Evolutionary conservation across 2,113 vertebrate genomes (phyloP), one percentile per base, ranked within the genome.

Genomic region (Anthoscopus minutus): DNA sequence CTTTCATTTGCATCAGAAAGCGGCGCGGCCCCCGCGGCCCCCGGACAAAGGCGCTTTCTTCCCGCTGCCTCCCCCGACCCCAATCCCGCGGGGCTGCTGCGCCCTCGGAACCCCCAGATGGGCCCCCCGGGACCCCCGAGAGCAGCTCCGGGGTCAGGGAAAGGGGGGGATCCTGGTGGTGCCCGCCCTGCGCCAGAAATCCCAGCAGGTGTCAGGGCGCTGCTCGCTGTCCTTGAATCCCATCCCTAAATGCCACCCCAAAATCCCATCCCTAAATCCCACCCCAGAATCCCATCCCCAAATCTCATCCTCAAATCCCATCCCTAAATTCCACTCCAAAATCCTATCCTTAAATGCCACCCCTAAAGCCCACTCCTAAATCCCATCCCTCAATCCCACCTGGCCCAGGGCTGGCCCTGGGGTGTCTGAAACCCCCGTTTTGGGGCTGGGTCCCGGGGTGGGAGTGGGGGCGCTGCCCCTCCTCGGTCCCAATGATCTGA

Each of bases 11-110:
- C 65, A 67, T 48, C 65, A 53, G 67, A 51, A 53, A 70, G 48
- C 67, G 35, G 48, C 67, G 67, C 47, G 45, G 65, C 61, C 40
- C 61, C 40, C 61, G 61, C 61, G 40, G 61, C n/a, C 35, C 65
- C 47, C 47, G 67, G 15, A 87, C 95, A 94, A 91, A 89, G 88
- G 78, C 13, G 45, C 93, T 93, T 96, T 96, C 85, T 87, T 90
- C 47, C n/a, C 86, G 5, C 23, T 15, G 33, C 42, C 66, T 38
- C 19, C 38, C 84, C 12, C n/a, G 35, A 15, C 21, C 60, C 33
- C 42, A 3, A 13, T n/a, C 82, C 45, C 66, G 13, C 10, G 12
- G 37, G 6, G 60, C 58, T 7, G 60, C 60, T 10, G 54, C 33
- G 33, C 31, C 56, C 56, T 13, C 45, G 45, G 45, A 16, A 44